Evolutionary conservation across 2,797 vertebrate genomes (phyloP), one percentile per base, ranked within the genome.

Genomic region (Spinibarbus caldwelli): DNA sequence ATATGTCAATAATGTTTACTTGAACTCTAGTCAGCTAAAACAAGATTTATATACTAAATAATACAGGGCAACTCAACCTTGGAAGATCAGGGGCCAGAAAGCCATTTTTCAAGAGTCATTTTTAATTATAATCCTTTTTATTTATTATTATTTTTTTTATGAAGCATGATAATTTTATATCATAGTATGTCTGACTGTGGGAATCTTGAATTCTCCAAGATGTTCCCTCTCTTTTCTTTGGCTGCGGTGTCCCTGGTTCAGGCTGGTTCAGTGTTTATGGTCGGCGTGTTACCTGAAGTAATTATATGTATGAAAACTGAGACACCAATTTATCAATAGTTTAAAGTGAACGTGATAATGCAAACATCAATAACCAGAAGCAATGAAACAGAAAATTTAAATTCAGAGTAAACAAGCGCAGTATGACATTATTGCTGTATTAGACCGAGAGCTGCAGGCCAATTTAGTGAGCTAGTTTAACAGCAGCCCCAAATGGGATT

Each of bases 351-450:
- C 38, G n/a, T 59, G 76, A 87, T 85, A 88, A 87, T 41, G 45
- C 80, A 86, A 81, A 81, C 82, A 86, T 82, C 85, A 88, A 88
- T 83, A 85, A 76, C 83, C 86, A 80, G 78, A 52, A 73, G 86
- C 85, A 89, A 83, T 84, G 70, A 85, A 85, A 89, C 83, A 84
- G 54, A 84, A 82, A 87, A 89, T 87, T 89, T 57, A 87, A 86
- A 88, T 89, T 81, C 85, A 84, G 85, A 38, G 54, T 87, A 84
- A 86, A 87, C 84, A 89, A 87, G 79, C 83, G 62, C 78, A 86
- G 78, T 82, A 67, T 68, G 41, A 85, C 78, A 82, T 90, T 85
- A 83, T 88, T 84, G 85, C 83, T 83, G 43, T 85, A 82, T 82
- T 70, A 85, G 77, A 71, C 71, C 7, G 8, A 84, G 83, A 73